A percentile compares a stretch with the other conserved stretches of the same genome.
Evolutionary conservation across 2,888 invertebrate genomes (phyloP).

Genomic region (Mythimna ferrago): DNA sequence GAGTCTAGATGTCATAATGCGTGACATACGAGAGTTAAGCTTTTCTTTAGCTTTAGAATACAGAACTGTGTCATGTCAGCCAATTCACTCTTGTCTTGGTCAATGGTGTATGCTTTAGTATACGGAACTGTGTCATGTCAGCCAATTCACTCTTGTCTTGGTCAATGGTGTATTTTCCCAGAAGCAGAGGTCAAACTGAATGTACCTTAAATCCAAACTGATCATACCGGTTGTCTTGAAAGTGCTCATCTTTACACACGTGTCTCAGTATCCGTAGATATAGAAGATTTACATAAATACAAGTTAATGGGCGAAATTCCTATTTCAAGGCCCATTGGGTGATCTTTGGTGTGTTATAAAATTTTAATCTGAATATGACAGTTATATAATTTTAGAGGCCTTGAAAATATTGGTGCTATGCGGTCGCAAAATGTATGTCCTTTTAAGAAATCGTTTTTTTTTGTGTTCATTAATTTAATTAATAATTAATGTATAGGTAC

Average conservation of each 20-base stretch:
- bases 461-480: background rate
- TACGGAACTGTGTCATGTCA: conserved; percentile 1
- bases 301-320: conserved; percentile 35
- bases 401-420: conserved; percentile 14
- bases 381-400: conserved; percentile 5
- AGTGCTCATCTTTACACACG: conserved; percentile 20
- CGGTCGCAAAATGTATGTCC: background rate
- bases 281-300: conserved; percentile 31
- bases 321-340: conserved; percentile 46
- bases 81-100: background rate
- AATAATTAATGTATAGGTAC: too few species aligned
- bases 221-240: conserved; percentile 43
- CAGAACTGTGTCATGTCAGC: background rate
- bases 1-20: too few species aligned
- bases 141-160: background rate
- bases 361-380: background rate
- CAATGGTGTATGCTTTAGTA: background rate
- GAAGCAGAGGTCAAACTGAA: background rate
- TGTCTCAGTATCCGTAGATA: conserved; percentile 16
- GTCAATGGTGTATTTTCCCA: background rate
- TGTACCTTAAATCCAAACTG: background rate
- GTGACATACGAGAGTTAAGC: too few species aligned
- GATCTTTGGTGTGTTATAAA: conserved; percentile 13
- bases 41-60: background rate
- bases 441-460: background rate